A percentile compares a stretch with the other conserved stretches of the same genome.
These are phyloP conservation scores for Drosophila nebulosa DNA, from an alignment of 1,140 invertebrate species.

Conservation along the genomic window DNA sequence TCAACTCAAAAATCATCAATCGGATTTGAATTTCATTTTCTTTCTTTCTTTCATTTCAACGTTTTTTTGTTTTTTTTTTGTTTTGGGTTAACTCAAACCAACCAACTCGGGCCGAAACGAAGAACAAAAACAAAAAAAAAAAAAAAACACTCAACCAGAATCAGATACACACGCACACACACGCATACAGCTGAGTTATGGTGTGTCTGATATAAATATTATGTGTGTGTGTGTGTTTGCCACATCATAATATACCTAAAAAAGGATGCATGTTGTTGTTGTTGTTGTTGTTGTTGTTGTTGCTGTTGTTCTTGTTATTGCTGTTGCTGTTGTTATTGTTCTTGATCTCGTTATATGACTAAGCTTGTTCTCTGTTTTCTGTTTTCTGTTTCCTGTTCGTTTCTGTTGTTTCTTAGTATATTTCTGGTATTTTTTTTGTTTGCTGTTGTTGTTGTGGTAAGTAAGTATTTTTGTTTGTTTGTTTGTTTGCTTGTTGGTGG, in stretches of 20 bases:
- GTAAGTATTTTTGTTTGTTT: slow-evolving; percentile 14
- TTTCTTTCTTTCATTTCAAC: neutral
- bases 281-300: neutral
- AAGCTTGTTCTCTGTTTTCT: neutral
- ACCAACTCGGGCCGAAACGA: neutral
- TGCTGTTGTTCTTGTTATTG: neutral
- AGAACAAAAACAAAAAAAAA: too few species aligned
- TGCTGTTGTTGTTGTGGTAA: slow-evolving; percentile 16
- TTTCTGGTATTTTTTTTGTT: slow-evolving; percentile 19
- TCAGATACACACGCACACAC: neutral
- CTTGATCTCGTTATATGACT: neutral
- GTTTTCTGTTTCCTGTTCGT: neutral
- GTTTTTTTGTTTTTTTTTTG: neutral
- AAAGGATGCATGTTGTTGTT: slow-evolving; percentile 8
- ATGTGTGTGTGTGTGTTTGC: neutral
- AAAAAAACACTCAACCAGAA: neutral
- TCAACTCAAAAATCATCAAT: neutral
- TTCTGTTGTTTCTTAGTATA: slow-evolving; percentile 32
- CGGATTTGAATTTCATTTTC: slow-evolving; percentile 6
- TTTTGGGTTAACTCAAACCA: neutral
- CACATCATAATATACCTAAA: neutral
- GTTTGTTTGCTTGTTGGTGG: slow-evolving; percentile 12
- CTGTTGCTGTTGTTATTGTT: neutral
- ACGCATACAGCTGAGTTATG: neutral
- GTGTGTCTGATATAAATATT: neutral